Conservation (phyloP, 2,797 vertebrate species). For the Diglossa cyanea region DNA sequence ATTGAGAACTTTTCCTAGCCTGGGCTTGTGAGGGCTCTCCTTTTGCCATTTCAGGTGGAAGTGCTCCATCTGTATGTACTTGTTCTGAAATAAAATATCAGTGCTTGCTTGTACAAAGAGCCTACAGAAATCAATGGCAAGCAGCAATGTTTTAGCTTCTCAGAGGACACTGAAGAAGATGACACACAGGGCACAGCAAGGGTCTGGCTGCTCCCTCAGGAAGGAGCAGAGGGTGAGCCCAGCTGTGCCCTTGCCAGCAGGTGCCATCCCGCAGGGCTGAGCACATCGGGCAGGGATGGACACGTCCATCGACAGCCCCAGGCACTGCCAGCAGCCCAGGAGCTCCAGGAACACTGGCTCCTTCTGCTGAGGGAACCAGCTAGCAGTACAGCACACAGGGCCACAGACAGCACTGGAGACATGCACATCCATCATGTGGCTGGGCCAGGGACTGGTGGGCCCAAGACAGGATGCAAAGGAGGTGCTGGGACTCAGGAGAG, state of each 20-base stretch:
- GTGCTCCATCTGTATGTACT: background rate
- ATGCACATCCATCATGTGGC: accelerated
- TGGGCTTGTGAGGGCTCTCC: background rate
- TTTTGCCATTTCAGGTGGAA: background rate
- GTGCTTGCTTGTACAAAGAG: background rate
- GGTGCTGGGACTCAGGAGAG: background rate
- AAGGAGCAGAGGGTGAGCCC: background rate
- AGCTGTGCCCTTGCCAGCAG: accelerated
- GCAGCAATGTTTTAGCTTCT: background rate
- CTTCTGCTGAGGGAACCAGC: accelerated
- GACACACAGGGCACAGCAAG: accelerated
- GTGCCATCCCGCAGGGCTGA: accelerated
- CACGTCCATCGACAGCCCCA: accelerated
- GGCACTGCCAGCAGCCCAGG: background rate
- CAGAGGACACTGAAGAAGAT: background rate
- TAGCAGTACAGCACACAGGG: too few relatives aligned
- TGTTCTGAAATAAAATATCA: background rate
- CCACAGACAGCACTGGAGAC: background rate
- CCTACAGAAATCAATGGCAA: accelerated
- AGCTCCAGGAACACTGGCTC: background rate
- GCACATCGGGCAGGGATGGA: accelerated
- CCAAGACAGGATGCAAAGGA: background rate
- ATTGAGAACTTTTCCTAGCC: background rate
- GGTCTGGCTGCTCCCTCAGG: background rate
- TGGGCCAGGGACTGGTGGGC: accelerated